Evolutionary conservation across 2,797 vertebrate species (phyloP).

Genomic region (Myotis planiceps): DNA sequence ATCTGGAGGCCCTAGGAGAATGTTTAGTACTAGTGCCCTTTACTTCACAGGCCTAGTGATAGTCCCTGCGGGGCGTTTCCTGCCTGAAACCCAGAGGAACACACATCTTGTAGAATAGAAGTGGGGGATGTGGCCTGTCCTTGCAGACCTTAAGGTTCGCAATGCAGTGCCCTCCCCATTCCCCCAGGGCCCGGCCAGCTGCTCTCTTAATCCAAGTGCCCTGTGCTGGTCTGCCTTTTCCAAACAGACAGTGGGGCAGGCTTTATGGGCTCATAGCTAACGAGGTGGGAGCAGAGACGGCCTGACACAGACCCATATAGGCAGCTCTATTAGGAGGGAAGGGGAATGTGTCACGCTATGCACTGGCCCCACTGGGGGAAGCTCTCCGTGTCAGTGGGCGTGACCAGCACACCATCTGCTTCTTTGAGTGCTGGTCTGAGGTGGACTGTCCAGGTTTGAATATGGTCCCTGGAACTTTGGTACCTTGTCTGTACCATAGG

Average conservation of each 20-base stretch:
- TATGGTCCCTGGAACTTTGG: neutral
- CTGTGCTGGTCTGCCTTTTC: neutral
- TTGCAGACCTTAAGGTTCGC: neutral
- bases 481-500: neutral
- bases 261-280: neutral
- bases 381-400: fast-evolving
- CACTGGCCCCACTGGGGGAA: neutral
- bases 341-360: neutral
- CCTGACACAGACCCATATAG: neutral
- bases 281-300: neutral
- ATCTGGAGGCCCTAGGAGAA: neutral
- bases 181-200: neutral
- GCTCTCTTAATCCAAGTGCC: neutral
- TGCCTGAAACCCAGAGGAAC: neutral
- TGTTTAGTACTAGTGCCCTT: neutral
- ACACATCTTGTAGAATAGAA: neutral
- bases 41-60: neutral
- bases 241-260: neutral
- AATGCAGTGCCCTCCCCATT: fast-evolving
- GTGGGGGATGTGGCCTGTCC: too few relatives aligned
- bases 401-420: neutral
- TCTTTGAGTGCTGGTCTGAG: neutral
- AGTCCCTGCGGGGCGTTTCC: neutral
- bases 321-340: neutral
- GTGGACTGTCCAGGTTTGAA: neutral